A percentile compares a stretch with the other conserved stretches of the same genome.
phyloP scores from a whole-genome alignment of 2,797 vertebrate genomes.

The Salmo trutta region DNA sequence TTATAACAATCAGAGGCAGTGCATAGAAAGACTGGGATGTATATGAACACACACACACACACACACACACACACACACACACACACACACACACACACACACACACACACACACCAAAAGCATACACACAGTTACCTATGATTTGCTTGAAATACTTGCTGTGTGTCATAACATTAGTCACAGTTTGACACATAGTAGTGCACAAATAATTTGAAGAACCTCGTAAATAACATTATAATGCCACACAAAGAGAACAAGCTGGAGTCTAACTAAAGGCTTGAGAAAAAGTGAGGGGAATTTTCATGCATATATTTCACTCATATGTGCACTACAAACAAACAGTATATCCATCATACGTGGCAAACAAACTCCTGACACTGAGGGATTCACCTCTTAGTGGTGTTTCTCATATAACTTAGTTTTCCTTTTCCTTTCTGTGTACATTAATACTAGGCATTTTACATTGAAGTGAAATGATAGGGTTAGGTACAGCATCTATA shows the following conservation, averaged over 20 bases:
- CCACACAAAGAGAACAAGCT: not conserved
- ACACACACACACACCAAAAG: too few relatives aligned
- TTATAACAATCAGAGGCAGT: constrained; percentile 54
- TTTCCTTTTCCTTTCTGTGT: constrained; percentile 68
- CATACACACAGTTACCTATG: not conserved
- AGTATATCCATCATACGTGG: constrained; percentile 43
- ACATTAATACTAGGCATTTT: constrained; percentile 71
- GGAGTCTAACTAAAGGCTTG: not conserved
- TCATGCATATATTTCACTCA: not conserved
- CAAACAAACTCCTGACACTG: constrained; percentile 49
- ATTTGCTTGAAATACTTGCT: not conserved
- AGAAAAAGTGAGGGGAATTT: not conserved
- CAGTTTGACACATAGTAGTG: not conserved
- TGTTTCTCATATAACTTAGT: constrained; percentile 56
- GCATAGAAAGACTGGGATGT: not conserved
- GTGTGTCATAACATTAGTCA: not conserved
- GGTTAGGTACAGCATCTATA: constrained; percentile 50
- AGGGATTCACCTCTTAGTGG: constrained; percentile 54
- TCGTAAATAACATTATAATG: not conserved
- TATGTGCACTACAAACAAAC: not conserved
- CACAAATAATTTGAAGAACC: not conserved
- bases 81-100: constrained; percentile 33
- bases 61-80: constrained; percentile 31
- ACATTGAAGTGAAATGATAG: constrained; percentile 73
- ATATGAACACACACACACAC: constrained; percentile 28